Evolutionary conservation across 2,113 vertebrate genomes (phyloP).

Genomic region (Entelurus aequoreus): DNA sequence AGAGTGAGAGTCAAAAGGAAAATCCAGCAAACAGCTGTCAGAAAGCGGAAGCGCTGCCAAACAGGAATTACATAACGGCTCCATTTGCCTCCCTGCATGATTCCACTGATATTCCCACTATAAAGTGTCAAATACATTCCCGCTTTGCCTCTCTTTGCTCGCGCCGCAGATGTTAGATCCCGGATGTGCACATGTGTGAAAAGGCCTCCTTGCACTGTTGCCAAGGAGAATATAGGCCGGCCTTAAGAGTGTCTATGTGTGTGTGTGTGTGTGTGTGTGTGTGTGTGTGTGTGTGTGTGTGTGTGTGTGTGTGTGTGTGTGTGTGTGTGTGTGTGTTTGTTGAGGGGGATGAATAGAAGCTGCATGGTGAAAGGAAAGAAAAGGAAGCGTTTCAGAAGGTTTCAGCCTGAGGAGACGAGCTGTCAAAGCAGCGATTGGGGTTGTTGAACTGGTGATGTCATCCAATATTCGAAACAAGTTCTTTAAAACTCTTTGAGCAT

Average conservation of each 20-base stretch:
- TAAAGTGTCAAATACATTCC: not conserved
- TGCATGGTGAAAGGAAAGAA: no score
- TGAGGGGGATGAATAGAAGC: no score
- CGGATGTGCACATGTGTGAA: constrained; percentile 51
- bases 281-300: no score
- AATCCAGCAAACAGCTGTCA: constrained; percentile 54
- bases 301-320: no score
- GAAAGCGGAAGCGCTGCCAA: constrained; percentile 25
- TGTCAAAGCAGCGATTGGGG: constrained; percentile 42
- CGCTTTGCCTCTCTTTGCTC: not conserved
- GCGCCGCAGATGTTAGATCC: constrained; percentile 23
- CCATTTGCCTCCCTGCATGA: constrained; percentile 4
- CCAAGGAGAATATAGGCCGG: constrained; percentile 63
- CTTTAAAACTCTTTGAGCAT: no score
- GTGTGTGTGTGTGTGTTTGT: no score
- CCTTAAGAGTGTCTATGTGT: constrained; percentile 11
- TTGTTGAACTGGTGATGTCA: no score
- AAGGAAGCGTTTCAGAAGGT: constrained; percentile 32
- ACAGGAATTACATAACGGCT: constrained; percentile 2
- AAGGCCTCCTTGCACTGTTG: constrained; percentile 60
- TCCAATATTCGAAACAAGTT: no score
- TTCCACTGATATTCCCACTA: constrained; percentile 30
- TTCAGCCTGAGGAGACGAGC: constrained; percentile 48
- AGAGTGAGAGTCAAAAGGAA: constrained; percentile 31
- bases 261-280: no score